Percentiles rank a stretch among this genome's conserved stretches.
Evolutionary conservation across 2,888 invertebrate species (phyloP).

Genomic region (Schrankia costaestrigalis): DNA sequence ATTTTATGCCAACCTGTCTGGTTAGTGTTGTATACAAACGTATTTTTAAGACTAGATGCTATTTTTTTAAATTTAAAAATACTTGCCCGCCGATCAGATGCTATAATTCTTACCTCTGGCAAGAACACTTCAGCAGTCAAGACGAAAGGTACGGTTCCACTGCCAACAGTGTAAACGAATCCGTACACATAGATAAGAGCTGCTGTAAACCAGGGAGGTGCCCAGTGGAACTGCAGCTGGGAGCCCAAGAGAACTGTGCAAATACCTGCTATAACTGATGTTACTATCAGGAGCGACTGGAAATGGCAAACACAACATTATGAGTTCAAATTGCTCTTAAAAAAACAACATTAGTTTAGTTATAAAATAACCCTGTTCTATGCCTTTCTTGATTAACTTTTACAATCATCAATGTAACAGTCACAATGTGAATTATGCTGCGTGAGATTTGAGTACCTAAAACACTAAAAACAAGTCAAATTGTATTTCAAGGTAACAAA

Average conservation of each 20-base stretch:
- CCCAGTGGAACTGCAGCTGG: constrained; percentile 49
- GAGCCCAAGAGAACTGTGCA: constrained; percentile 44
- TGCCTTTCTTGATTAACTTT: not conserved
- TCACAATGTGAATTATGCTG: too few species aligned
- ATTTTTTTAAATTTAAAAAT: too few species aligned
- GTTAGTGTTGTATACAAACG: not conserved
- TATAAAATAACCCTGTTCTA: not conserved
- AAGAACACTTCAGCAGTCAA: constrained; percentile 63
- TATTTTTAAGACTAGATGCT: not conserved
- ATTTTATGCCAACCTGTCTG: too few species aligned
- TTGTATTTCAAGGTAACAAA: not conserved
- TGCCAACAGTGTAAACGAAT: constrained; percentile 57
- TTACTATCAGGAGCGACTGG: constrained; percentile 43
- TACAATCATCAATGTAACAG: not conserved
- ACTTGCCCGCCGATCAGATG: not conserved
- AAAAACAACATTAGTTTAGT: not conserved
- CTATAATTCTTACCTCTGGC: constrained; percentile 49
- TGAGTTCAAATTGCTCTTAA: not conserved
- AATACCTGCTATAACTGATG: constrained; percentile 39
- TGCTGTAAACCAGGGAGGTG: constrained; percentile 50
- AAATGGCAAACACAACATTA: constrained; percentile 1
- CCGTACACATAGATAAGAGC: constrained; percentile 49
- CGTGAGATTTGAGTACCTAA: too few species aligned
- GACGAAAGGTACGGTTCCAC: constrained; percentile 60
- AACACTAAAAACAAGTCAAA: not conserved